Evolutionary conservation across 1,140 invertebrate species (phyloP).

Genomic region (Diabrotica undecimpunctata): DNA sequence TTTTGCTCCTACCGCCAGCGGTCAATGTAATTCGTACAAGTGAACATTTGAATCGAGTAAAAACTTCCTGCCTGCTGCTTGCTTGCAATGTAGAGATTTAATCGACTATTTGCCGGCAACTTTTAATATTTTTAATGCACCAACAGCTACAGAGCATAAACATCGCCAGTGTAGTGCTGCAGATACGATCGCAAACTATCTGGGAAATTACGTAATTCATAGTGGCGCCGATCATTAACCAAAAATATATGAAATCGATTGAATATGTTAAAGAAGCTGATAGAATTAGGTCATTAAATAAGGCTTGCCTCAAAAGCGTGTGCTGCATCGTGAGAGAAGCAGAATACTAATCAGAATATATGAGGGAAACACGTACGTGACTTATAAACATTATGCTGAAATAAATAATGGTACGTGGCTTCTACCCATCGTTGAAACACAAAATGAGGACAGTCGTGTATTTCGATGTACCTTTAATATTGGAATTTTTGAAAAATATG

Average conservation of each 20-base stretch:
- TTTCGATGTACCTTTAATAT: too few species aligned
- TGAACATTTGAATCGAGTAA: constrained; percentile 10
- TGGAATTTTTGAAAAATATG: too few species aligned
- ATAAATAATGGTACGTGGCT: too few species aligned
- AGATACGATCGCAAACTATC: constrained; percentile 13
- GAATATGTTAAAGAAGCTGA: background rate
- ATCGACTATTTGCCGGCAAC: constrained; percentile 10
- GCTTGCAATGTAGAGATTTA: constrained; percentile 10
- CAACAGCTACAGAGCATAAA: background rate
- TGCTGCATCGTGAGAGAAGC: too few species aligned
- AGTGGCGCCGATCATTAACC: background rate
- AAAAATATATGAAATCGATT: background rate
- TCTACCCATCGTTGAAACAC: too few species aligned
- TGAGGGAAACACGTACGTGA: too few species aligned
- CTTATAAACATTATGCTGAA: too few species aligned
- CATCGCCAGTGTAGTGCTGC: background rate
- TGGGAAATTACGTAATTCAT: constrained; percentile 7
- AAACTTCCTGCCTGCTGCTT: constrained; percentile 10
- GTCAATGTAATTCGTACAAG: background rate
- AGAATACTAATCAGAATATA: too few species aligned
- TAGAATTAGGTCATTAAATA: background rate
- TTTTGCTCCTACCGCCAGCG: background rate
- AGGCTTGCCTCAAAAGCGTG: background rate
- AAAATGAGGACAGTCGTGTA: too few species aligned
- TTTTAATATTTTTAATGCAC: constrained; percentile 17